Evolutionary conservation across 2,113 vertebrate genomes (phyloP).

Genomic region (Lepus europaeus): DNA sequence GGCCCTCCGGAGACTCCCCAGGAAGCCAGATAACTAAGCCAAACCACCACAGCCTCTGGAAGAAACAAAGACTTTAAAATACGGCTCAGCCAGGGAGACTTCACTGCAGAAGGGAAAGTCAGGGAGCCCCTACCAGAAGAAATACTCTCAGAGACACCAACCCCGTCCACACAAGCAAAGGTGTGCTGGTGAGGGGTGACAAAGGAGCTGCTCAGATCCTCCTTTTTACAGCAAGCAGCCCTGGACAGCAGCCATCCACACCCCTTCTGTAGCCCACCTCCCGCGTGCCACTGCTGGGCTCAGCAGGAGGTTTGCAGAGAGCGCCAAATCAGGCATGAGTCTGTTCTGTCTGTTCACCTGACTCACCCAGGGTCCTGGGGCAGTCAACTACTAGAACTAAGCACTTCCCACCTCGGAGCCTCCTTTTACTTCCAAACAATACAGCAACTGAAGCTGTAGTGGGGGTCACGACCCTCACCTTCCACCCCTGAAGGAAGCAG

Average conservation of each 20-base stretch:
- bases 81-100: background rate
- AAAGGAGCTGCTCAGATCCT: background rate
- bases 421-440: constrained; percentile 48
- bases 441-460: background rate
- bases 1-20: constrained; percentile 64
- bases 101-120: constrained; percentile 39
- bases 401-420: background rate
- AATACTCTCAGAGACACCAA: constrained; percentile 49
- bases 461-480: background rate
- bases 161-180: constrained; percentile 25
- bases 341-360: background rate
- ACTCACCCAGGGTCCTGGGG: background rate
- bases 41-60: constrained; percentile 27
- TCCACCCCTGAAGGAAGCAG: constrained; percentile 44
- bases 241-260: background rate
- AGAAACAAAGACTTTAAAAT: constrained; percentile 61
- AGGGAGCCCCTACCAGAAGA: constrained; percentile 15
- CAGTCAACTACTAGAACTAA: constrained; percentile 42
- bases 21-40: constrained; percentile 75
- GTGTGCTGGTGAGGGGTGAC: background rate
- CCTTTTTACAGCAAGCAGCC: constrained; percentile 37
- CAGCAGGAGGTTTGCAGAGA: constrained; percentile 40
- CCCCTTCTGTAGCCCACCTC: background rate
- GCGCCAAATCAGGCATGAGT: constrained; percentile 46
- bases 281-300: background rate